Base-by-base conservation (phyloP, 2,797 vertebrate genomes). In the Amphiprion clarkii region DNA sequence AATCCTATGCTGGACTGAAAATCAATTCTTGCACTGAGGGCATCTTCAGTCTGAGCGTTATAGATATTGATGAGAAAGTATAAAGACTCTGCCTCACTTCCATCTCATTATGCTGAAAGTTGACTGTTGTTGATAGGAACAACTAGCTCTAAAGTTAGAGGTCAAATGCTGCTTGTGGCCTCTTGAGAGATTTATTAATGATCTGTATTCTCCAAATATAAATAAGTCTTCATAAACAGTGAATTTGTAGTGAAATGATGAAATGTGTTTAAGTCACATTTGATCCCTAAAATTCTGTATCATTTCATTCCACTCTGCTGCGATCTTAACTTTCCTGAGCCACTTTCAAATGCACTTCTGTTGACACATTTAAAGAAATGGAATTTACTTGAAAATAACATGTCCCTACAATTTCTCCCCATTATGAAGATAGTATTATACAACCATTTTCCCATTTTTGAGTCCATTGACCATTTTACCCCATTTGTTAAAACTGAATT, bases 361-460 rank as follows among this genome's bases (percentile, higher is more conserved):
- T 33, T 71, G 74, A 62, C 33, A 59, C 71, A 39, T 74, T 68
- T 54, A 55, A 76, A 77, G 53, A 84, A 82, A 85, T 76, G 53
- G 79, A 80, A 79, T 72, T 29, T 44, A 14, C 57, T 84, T 81
- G 65, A 84, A 86, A 70, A 78, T 68, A 57, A 25, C 70, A 53
- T 74, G 49, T 52, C 46, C 60, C n/a, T n/a, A 58, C 42, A 52
- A 62, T 69, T 78, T 53, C 40, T 64, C 59, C 36, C 33, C 40
- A 63, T 77, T 77, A 68, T 46, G 7, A 56, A 73, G 67, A 19
- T 39, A 40, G 64, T 51, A 51, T 76, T 71, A 64, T 17, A 63
- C 23, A 6, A 1, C n/a, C 5, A 14, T 42, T 64, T 74, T 62
- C 33, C 57, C n/a, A 74, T 75, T 73, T 79, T 23, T 52, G 27